Conservation (phyloP, 2,888 invertebrate species). For the Gibbula magus region DNA sequence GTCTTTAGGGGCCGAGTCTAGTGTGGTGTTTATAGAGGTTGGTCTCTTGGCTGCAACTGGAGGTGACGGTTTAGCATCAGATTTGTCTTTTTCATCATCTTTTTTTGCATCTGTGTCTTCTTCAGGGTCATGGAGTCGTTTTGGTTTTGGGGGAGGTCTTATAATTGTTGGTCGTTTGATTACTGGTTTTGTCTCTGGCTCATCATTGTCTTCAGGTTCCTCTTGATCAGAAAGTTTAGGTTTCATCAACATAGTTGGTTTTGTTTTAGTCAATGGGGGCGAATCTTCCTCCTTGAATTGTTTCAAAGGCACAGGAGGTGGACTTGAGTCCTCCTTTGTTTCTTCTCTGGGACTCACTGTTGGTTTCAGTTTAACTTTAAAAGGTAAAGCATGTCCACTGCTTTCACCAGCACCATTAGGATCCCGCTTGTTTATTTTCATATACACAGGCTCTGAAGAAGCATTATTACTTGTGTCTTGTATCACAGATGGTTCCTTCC, state of each 20-base stretch:
- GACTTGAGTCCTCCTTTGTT: slow-evolving; percentile 9
- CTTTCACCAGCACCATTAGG: background rate
- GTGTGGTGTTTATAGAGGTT: background rate
- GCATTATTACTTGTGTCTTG: background rate
- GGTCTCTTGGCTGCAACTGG: slow-evolving; percentile 28
- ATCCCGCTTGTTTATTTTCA: slow-evolving; percentile 30
- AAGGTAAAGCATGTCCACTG: slow-evolving; percentile 16
- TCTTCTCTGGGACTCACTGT: slow-evolving; percentile 28
- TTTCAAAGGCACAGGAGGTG: slow-evolving; percentile 26
- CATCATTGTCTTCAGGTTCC: background rate
- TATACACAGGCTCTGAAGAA: slow-evolving; percentile 24
- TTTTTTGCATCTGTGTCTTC: slow-evolving; percentile 24
- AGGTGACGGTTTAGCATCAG: background rate
- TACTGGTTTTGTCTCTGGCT: background rate
- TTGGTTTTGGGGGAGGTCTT: slow-evolving; percentile 40
- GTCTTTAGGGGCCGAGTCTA: background rate
- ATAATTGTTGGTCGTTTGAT: slow-evolving; percentile 57
- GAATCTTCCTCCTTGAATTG: slow-evolving; percentile 7
- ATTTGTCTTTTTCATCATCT: slow-evolving; percentile 1
- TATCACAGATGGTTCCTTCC: background rate
- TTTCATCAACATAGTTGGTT: slow-evolving; percentile 50
- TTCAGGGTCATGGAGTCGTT: background rate
- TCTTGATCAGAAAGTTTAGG: slow-evolving; percentile 39
- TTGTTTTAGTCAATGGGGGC: slow-evolving; percentile 33
- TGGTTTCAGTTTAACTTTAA: slow-evolving; percentile 44